Percentiles rank a stretch among this genome's conserved stretches.
phyloP scores from a whole-genome alignment of 2,113 vertebrate species.

The Phrynosoma platyrhinos region DNA sequence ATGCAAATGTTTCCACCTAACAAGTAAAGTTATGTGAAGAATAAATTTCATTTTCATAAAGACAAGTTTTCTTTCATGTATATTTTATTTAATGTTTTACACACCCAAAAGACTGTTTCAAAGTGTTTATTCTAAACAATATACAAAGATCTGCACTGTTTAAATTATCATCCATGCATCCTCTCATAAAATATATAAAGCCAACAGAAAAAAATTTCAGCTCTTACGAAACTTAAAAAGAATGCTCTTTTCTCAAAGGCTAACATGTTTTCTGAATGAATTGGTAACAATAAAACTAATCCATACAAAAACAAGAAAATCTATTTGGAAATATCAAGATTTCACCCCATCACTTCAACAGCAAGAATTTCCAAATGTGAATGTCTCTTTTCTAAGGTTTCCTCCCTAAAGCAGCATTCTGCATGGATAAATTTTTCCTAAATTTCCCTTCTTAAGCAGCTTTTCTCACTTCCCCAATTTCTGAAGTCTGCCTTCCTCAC shows the following conservation, averaged over 20 bases:
- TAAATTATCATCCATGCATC: conserved; percentile 72
- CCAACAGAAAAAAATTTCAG: conserved; percentile 56
- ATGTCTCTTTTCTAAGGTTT: not conserved
- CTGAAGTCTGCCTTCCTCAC: not conserved
- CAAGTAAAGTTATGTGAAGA: not conserved
- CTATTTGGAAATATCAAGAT: not conserved
- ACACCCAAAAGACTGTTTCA: conserved; percentile 44
- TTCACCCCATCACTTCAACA: not conserved
- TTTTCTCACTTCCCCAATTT: not conserved
- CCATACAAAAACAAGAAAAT: conserved; percentile 9
- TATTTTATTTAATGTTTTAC: conserved; percentile 40
- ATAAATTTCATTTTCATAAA: not conserved
- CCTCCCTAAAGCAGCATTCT: not conserved
- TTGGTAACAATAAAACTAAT: conserved; percentile 23
- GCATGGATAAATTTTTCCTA: not conserved
- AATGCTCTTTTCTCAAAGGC: not conserved
- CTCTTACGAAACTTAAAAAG: conserved; percentile 38
- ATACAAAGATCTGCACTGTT: conserved; percentile 59
- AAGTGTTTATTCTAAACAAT: conserved; percentile 57
- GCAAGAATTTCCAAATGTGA: not conserved
- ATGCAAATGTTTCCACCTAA: no score
- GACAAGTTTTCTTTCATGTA: not conserved
- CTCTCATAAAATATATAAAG: conserved; percentile 74
- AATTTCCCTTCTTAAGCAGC: not conserved
- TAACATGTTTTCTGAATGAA: not conserved